Percentiles rank a stretch among this genome's conserved stretches.
phyloP scores from a whole-genome alignment of 2,888 invertebrate species.

The Noctua pronuba region DNA sequence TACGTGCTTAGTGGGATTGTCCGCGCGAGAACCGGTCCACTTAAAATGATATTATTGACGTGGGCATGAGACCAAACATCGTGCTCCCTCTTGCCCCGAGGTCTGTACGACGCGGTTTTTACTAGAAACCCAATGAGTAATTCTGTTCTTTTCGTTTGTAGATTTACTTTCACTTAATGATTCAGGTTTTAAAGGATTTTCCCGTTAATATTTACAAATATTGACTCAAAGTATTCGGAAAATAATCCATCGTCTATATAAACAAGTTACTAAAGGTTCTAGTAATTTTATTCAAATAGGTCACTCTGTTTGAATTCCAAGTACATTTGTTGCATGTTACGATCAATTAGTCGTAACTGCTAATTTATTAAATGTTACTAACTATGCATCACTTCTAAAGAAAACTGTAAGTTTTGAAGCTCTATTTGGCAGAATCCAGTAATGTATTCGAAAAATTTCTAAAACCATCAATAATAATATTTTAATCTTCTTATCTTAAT shows the following conservation, averaged over 20 bases:
- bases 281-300: slow-evolving; percentile 33
- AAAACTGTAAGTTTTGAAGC: neutral
- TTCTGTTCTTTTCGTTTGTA: slow-evolving; percentile 47
- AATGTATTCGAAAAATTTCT: slow-evolving; percentile 25
- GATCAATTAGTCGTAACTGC: slow-evolving; percentile 23
- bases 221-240: slow-evolving; percentile 8
- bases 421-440: slow-evolving; percentile 30
- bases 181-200: slow-evolving; percentile 47
- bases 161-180: slow-evolving; percentile 63
- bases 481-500: slow-evolving; percentile 44
- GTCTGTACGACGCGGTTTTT: slow-evolving; percentile 69
- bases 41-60: slow-evolving; percentile 86
- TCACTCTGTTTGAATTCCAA: slow-evolving; percentile 23
- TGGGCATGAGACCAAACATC: slow-evolving; percentile 71
- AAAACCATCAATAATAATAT: slow-evolving; percentile 27
- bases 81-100: slow-evolving; percentile 51
- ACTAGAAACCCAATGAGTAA: slow-evolving; percentile 70
- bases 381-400: slow-evolving; percentile 17
- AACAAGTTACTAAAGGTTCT: slow-evolving; percentile 28
- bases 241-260: neutral
- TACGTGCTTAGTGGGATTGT: slow-evolving; percentile 76
- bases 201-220: slow-evolving; percentile 40
- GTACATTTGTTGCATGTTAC: slow-evolving; percentile 23
- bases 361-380: slow-evolving; percentile 23
- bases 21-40: slow-evolving; percentile 84